A percentile compares a stretch with the other conserved stretches of the same genome.
Conservation (phyloP, 2,888 invertebrate genomes). For the Papilio protenor region DNA sequence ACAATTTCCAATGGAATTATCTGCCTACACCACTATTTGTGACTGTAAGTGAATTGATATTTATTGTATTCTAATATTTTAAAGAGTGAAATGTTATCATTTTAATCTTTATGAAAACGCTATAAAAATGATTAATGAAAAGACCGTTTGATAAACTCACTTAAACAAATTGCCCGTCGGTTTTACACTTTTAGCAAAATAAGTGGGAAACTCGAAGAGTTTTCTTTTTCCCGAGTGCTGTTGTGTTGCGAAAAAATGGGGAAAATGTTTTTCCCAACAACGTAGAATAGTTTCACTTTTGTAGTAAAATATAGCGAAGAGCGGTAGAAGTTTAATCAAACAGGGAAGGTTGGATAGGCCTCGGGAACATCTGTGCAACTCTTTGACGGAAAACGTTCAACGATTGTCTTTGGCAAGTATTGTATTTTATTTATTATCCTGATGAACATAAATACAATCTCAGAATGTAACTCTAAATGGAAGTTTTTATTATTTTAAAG, state of each 20-base stretch:
- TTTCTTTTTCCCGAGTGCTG: conserved; percentile 26
- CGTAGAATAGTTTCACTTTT: conserved; percentile 32
- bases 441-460: background rate
- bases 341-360: conserved; percentile 32
- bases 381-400: conserved; percentile 24
- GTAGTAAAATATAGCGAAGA: conserved; percentile 23
- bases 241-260: conserved; percentile 24
- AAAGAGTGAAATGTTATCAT: background rate
- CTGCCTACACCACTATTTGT: background rate
- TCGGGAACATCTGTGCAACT: conserved; percentile 28
- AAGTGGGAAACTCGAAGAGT: conserved; percentile 27
- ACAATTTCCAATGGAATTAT: background rate
- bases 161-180: conserved; percentile 29
- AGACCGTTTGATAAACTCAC: conserved; percentile 19
- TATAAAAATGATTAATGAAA: conserved; percentile 24
- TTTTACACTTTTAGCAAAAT: conserved; percentile 21
- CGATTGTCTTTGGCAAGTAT: background rate
- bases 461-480: background rate
- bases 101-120: background rate
- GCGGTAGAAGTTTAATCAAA: conserved; percentile 37
- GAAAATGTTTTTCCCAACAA: conserved; percentile 30
- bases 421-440: background rate
- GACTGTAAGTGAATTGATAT: background rate
- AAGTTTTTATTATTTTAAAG: background rate
- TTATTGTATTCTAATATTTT: background rate